Evolutionary conservation across 2,797 vertebrate genomes (phyloP).

Genomic region (Huso huso): DNA sequence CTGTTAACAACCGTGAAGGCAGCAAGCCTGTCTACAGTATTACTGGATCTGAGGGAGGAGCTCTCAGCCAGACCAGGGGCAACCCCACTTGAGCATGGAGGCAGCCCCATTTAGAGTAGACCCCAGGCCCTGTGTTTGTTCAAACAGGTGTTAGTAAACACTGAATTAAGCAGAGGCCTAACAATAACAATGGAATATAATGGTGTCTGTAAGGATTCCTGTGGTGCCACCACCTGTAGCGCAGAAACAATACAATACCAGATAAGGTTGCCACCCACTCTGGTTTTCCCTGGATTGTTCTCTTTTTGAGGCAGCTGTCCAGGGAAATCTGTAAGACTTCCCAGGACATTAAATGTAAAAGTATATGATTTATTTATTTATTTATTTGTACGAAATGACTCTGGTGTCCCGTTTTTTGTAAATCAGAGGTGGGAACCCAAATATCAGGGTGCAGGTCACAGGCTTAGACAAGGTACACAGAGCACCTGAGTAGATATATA

Average conservation of each 20-base stretch:
- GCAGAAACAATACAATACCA: slow-evolving; percentile 67
- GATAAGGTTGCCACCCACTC: neutral
- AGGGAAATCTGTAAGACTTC: too few species aligned
- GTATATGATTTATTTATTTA: too few species aligned
- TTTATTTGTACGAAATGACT: too few species aligned
- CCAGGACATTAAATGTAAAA: too few species aligned
- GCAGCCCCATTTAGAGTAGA: slow-evolving; percentile 26
- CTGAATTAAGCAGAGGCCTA: slow-evolving; percentile 25
- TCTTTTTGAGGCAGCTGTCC: too few species aligned
- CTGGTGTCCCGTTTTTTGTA: too few species aligned
- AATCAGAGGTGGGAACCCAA: too few species aligned
- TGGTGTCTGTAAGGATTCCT: slow-evolving; percentile 31
- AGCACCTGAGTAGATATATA: slow-evolving; percentile 29
- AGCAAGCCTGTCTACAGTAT: slow-evolving; percentile 30
- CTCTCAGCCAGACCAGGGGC: slow-evolving; percentile 7
- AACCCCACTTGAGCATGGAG: slow-evolving; percentile 21
- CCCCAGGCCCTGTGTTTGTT: slow-evolving; percentile 18
- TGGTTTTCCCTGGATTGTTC: too few species aligned
- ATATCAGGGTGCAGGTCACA: too few species aligned
- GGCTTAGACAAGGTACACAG: neutral
- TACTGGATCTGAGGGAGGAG: slow-evolving; percentile 17
- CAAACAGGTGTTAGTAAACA: slow-evolving; percentile 25
- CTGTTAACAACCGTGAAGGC: slow-evolving; percentile 48
- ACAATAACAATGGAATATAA: slow-evolving; percentile 29
- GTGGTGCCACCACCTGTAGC: slow-evolving; percentile 55